Conservation (phyloP, 1,140 invertebrate species). For the Euura lappo region DNA sequence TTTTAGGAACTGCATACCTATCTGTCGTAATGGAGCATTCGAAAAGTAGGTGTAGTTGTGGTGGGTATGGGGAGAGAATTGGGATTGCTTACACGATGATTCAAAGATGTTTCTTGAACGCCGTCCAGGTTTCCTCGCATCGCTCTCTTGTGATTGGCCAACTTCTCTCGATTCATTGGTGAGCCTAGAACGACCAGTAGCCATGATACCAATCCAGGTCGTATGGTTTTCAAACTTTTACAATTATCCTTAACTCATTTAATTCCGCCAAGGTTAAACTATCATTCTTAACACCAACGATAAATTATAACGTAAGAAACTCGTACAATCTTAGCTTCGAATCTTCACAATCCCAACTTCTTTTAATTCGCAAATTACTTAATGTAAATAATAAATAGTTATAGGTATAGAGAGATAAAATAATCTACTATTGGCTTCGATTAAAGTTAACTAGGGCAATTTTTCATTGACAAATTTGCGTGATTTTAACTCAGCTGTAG, state of each 20-base stretch:
- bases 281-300: background rate
- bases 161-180: constrained; percentile 78
- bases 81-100: constrained; percentile 60
- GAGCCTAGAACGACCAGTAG: constrained; percentile 65
- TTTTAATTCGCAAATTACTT: too few relatives aligned
- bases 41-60: constrained; percentile 55
- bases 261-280: background rate
- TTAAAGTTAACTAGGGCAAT: too few relatives aligned
- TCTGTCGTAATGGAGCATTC: constrained; percentile 52
- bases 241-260: background rate
- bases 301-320: background rate
- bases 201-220: background rate
- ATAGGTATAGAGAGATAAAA: too few relatives aligned
- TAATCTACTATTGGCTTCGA: too few relatives aligned
- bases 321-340: too few relatives aligned
- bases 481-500: too few relatives aligned
- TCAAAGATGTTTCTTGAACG: constrained; percentile 78
- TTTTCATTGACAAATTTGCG: too few relatives aligned
- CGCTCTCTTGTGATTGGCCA: constrained; percentile 71
- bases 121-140: constrained; percentile 68
- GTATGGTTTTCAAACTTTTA: background rate
- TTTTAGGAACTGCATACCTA: constrained; percentile 39
- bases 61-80: constrained; percentile 54
- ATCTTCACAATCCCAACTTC: too few relatives aligned
- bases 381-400: too few relatives aligned